These are phyloP conservation scores for Erebia palarica DNA, from an alignment of 2,888 invertebrate species.

Conservation along the genomic window DNA sequence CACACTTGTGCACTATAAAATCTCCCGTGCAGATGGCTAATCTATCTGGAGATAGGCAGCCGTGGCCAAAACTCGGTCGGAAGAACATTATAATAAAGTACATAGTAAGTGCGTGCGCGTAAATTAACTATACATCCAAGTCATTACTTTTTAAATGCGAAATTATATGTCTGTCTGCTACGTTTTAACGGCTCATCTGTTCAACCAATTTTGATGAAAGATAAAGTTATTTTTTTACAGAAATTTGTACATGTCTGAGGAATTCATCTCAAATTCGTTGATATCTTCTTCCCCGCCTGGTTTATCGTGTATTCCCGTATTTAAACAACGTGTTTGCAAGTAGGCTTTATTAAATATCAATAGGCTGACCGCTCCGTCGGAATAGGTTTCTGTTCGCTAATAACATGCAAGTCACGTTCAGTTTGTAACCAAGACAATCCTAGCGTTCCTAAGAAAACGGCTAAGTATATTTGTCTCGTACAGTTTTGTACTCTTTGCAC, in stretches of 20 bases:
- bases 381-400: constrained; percentile 4
- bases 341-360: constrained; percentile 9
- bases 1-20: too few species aligned
- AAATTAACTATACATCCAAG: too few species aligned
- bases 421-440: constrained; percentile 19
- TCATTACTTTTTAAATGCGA: too few species aligned
- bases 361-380: neutral
- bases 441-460: constrained; percentile 21
- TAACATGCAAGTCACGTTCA: constrained; percentile 26
- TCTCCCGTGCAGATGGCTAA: too few species aligned
- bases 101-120: too few species aligned
- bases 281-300: neutral
- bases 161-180: too few species aligned
- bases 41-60: too few species aligned
- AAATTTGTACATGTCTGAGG: neutral
- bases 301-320: neutral
- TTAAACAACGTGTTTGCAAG: neutral
- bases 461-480: constrained; percentile 12
- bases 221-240: too few species aligned
- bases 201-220: too few species aligned
- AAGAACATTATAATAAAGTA: too few species aligned
- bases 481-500: constrained; percentile 14
- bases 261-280: neutral
- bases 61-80: too few species aligned
- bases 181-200: too few species aligned